Evolutionary conservation across 2,113 vertebrate genomes (phyloP).

Genomic region (Psophia crepitans): DNA sequence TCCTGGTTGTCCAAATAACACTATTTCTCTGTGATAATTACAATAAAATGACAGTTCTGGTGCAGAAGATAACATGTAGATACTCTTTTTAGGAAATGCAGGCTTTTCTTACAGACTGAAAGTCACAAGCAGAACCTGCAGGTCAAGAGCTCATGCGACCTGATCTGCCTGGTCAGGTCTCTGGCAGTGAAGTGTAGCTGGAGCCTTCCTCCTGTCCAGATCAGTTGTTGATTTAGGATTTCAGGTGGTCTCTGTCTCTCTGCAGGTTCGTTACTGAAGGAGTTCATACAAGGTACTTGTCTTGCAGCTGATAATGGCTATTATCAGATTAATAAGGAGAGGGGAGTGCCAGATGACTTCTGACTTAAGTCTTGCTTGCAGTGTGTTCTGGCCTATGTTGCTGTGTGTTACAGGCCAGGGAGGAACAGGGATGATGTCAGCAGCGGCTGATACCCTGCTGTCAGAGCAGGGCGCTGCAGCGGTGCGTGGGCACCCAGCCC

Average conservation of each 20-base stretch:
- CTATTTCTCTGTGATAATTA: not conserved
- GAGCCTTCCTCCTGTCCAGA: not conserved
- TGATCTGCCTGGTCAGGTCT: not conserved
- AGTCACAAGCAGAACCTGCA: not conserved
- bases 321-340: not conserved
- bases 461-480: not conserved
- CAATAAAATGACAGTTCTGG: not conserved
- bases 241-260: no score
- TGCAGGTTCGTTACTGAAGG: not conserved
- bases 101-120: not conserved
- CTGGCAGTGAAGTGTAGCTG: no score
- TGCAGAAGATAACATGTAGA: not conserved
- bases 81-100: not conserved
- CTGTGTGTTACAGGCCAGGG: not conserved
- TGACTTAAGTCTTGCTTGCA: not conserved
- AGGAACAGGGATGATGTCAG: not conserved
- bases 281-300: no score
- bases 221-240: not conserved
- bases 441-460: not conserved
- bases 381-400: not conserved
- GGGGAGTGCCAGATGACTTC: accelerated
- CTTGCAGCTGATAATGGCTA: not conserved
- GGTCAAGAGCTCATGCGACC: not conserved
- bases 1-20: not conserved
- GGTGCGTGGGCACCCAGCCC: not conserved